Conservation (phyloP, 2,888 invertebrate genomes). For the Lasioglossum zephyrum region DNA sequence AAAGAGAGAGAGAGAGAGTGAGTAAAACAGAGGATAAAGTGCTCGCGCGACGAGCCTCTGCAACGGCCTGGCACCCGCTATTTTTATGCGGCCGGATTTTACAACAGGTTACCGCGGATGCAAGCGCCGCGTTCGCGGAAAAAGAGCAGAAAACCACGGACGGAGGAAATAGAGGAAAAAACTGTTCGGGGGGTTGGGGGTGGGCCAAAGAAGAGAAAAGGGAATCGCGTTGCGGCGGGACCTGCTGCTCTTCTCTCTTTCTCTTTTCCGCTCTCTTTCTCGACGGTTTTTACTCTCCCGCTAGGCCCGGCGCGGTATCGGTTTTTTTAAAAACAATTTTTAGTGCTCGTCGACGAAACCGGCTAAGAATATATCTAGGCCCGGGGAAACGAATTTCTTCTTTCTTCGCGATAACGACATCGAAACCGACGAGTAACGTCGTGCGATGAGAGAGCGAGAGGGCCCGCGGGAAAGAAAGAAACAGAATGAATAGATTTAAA, state of each 20-base stretch:
- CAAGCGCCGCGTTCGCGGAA: conserved; percentile 70
- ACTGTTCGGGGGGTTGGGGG: neutral
- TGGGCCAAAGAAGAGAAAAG: conserved; percentile 27
- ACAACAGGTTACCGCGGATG: conserved; percentile 79
- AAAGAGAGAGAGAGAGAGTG: neutral
- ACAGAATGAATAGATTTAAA: conserved; percentile 61
- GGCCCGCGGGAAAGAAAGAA: conserved; percentile 28
- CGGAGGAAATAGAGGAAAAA: conserved; percentile 15
- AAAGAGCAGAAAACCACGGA: conserved; percentile 61
- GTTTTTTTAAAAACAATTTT: conserved; percentile 76
- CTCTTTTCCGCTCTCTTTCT: neutral
- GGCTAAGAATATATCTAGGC: conserved; percentile 74
- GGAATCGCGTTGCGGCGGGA: conserved; percentile 9
- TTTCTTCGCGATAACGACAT: conserved; percentile 61
- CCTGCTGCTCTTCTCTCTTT: neutral
- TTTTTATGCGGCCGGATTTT: conserved; percentile 80
- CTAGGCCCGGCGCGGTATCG: conserved; percentile 50
- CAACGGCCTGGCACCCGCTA: conserved; percentile 73
- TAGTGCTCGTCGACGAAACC: conserved; percentile 65
- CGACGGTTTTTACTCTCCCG: neutral
- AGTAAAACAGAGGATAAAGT: conserved; percentile 48
- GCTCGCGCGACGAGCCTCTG: conserved; percentile 49
- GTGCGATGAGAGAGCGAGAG: neutral
- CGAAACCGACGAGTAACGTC: conserved; percentile 46
- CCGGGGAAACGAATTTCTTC: conserved; percentile 72